Evolutionary conservation across 1,140 invertebrate species (phyloP).

Genomic region (Lysiphlebus fabarum): DNA sequence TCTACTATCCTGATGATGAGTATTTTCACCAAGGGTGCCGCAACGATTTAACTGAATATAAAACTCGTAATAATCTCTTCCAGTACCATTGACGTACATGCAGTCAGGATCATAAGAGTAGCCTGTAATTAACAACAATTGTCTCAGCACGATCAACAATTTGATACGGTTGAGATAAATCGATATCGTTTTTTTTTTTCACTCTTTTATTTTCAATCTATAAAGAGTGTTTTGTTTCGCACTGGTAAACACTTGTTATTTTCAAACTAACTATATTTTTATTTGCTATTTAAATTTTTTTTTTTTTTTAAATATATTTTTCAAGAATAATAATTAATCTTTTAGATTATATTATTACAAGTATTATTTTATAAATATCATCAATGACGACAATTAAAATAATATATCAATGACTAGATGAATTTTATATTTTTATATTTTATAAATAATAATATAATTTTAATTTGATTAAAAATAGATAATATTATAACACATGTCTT

Average conservation of each 20-base stretch:
- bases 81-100: conserved; percentile 92
- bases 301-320: not conserved
- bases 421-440: not conserved
- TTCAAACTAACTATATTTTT: not conserved
- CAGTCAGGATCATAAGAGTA: conserved; percentile 92
- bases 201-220: not conserved
- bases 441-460: conserved; percentile 1
- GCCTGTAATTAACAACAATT: conserved; percentile 60
- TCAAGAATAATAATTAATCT: not conserved
- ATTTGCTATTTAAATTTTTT: not conserved
- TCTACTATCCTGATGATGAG: conserved; percentile 76
- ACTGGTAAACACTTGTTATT: not conserved
- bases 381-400: too few relatives aligned
- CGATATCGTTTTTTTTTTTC: conserved; percentile 19
- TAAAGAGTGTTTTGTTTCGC: conserved; percentile 6
- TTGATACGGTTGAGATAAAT: conserved; percentile 16
- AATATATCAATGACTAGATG: too few relatives aligned
- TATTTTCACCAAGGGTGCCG: conserved; percentile 85
- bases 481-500: conserved; percentile 31
- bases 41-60: conserved; percentile 89
- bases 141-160: conserved; percentile 23
- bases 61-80: conserved; percentile 87
- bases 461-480: not conserved
- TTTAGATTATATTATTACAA: conserved; percentile 14
- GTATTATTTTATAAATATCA: too few relatives aligned